phyloP scores from a whole-genome alignment of 2,797 vertebrate species.

The Sarcophilus harrisii region DNA sequence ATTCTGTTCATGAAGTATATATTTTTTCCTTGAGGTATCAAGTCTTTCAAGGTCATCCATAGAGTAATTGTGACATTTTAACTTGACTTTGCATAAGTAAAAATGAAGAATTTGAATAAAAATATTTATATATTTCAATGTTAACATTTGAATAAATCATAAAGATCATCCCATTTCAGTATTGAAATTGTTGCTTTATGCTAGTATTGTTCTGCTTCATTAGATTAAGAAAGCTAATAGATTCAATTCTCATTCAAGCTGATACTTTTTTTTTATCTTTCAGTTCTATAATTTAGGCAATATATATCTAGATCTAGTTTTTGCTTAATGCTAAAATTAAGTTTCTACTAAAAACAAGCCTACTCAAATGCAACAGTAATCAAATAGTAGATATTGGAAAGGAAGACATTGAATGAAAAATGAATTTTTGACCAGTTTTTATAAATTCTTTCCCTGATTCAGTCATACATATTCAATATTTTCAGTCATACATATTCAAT shows the following conservation, averaged over 20 bases:
- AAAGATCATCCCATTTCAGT: background rate
- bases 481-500: background rate
- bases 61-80: constrained; percentile 54
- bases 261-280: background rate
- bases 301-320: constrained; percentile 25
- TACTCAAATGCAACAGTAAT: background rate
- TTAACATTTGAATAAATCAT: background rate
- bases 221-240: background rate
- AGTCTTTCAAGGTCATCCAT: constrained; percentile 70
- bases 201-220: constrained; percentile 10
- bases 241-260: background rate
- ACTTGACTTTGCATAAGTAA: constrained; percentile 22
- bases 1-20: constrained; percentile 66
- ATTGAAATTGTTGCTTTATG: background rate
- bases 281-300: background rate
- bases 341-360: constrained; percentile 22
- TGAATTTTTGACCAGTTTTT: background rate
- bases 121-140: background rate
- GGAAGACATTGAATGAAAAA: background rate
- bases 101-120: constrained; percentile 34
- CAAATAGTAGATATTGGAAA: background rate
- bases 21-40: constrained; percentile 79
- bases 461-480: background rate
- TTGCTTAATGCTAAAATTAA: background rate
- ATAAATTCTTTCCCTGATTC: background rate